Base-by-base conservation (phyloP, 2,888 invertebrate genomes). In the Odontocolon sp. region DNA sequence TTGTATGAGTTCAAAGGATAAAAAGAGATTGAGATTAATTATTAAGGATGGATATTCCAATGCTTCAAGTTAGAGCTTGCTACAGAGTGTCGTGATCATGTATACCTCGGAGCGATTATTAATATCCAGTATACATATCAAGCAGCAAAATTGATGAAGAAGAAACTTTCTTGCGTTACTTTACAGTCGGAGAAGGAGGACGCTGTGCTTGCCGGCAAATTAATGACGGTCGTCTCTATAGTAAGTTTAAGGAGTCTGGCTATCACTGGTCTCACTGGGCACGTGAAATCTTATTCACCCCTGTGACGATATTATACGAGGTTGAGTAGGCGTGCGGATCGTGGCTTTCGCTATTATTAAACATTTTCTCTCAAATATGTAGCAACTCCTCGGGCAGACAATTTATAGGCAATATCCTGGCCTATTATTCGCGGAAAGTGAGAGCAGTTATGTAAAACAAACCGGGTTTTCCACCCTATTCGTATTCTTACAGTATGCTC, bases 361-460 rank as follows among this genome's bases (percentile, higher is more conserved):
- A 78, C 78, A 78, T 78, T 78, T 69, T 78, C 76, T 72, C 72
- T 76, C 72, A 69, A 78, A 78, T 76, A 78, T 72, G 72, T 59
- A 71, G 70, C 76, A 59, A 72, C 78, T 78, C 76, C 63, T 77
- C 71, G 71, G 68, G 52, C 38, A 31, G 47, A 63, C 71, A 69
- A 78, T 72, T 78, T 78, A 78, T 78, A 75, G 72, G 75, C 75
- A 78, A 78, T 78, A 76, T 78, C 76, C 72, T 69, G 72, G 72
- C 70, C 78, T 76, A 76, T 84, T 84, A 81, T 82, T 81, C 81
- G 71, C 47, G 74, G 68, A 59, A 72, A 78, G 80, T 67, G 31
- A 63, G 71, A 77, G 71, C 77, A 77, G 77, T 78, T 78, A 78
- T 78, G 73, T 78, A 70, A 78, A 78, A 78, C 74, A 78, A 74